Evolutionary conservation across 2,797 vertebrate genomes (phyloP), one percentile per base, ranked within the genome.

Genomic region (Hypotaenidia philippensis): DNA sequence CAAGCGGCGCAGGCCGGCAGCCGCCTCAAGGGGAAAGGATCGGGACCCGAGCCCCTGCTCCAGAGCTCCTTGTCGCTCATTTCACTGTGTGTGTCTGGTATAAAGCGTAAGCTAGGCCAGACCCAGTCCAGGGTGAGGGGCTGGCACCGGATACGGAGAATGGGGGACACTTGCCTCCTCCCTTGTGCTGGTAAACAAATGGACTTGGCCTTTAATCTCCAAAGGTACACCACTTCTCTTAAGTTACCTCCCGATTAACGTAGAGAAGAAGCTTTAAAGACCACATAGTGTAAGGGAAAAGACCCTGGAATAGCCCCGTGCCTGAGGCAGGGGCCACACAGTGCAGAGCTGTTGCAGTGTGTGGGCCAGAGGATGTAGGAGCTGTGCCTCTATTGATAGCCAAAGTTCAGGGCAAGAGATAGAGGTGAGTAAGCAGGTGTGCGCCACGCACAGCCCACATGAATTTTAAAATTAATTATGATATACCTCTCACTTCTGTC

Each of bases 311-410:
- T 13, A 0, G 44, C 9, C 14, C 34, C 60, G 2, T 7, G 6
- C 0, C 12, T 0, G 1, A 2, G 32, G 63, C 32, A 4, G 21
- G 0, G 38, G 47, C 38, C 25, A 0, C 6, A 0, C 5, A 6
- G 3, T 2, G 40, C 18, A 38, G 26, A 64, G 23, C 7, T 15
- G 0, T 17, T 0, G 3, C 20, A 1, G 17, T 0, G 40, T 6
- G 1, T 0, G 26, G 10, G 50, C 70, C 14, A 0, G 0, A 29
- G 5, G 32, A 4, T 15, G 0, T 2, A 0, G 53, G 18, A 26
- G 36, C 66, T 19, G 27, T 1, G 2, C 50, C 36, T 5, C 18
- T 25, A 5, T 3, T 0, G 2, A 1, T 15, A 32, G 5, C 0
- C 3, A 23, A 1, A 0, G 0, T 22, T 8, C 21, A 7, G 60